These are phyloP conservation scores for Latrodectus elegans DNA, from an alignment of 2,888 invertebrate genomes.

Conservation along the genomic window DNA sequence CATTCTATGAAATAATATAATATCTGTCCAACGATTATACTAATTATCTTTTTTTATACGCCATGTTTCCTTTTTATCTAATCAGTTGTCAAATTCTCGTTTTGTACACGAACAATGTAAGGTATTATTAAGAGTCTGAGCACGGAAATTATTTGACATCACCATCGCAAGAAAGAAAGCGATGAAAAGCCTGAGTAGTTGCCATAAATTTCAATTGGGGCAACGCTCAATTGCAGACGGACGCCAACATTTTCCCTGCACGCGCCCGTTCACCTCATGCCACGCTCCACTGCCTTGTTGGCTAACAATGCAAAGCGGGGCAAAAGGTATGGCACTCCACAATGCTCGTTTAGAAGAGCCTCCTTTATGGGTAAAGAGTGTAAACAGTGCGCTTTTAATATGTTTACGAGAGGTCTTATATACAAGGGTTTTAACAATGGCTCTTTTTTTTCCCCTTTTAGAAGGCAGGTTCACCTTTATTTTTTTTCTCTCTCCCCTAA, in stretches of 20 bases:
- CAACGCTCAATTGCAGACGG: not conserved
- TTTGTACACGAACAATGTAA: too few relatives aligned
- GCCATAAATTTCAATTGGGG: too few relatives aligned
- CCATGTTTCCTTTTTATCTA: too few relatives aligned
- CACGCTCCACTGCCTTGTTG: slow-evolving; percentile 44
- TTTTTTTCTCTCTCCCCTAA: not conserved
- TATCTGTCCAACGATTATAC: too few relatives aligned
- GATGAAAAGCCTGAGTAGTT: too few relatives aligned
- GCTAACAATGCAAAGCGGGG: slow-evolving; percentile 16
- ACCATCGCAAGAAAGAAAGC: too few relatives aligned
- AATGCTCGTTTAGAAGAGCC: slow-evolving; percentile 22
- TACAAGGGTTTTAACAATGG: slow-evolving; percentile 49
- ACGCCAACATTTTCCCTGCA: slow-evolving; percentile 11
- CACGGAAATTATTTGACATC: too few relatives aligned
- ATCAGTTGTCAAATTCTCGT: too few relatives aligned
- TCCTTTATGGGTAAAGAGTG: slow-evolving; percentile 48
- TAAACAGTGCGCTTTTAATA: slow-evolving; percentile 60
- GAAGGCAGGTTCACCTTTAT: slow-evolving; percentile 10
- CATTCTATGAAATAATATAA: too few relatives aligned
- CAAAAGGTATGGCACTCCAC: slow-evolving; percentile 38
- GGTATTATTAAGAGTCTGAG: too few relatives aligned
- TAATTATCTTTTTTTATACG: too few relatives aligned
- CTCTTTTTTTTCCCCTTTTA: slow-evolving; percentile 7
- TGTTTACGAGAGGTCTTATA: slow-evolving; percentile 48
- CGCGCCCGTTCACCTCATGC: slow-evolving; percentile 21